These are phyloP conservation scores for Eriocheir sinensis DNA, from an alignment of 1,140 invertebrate species.

Conservation along the genomic window DNA sequence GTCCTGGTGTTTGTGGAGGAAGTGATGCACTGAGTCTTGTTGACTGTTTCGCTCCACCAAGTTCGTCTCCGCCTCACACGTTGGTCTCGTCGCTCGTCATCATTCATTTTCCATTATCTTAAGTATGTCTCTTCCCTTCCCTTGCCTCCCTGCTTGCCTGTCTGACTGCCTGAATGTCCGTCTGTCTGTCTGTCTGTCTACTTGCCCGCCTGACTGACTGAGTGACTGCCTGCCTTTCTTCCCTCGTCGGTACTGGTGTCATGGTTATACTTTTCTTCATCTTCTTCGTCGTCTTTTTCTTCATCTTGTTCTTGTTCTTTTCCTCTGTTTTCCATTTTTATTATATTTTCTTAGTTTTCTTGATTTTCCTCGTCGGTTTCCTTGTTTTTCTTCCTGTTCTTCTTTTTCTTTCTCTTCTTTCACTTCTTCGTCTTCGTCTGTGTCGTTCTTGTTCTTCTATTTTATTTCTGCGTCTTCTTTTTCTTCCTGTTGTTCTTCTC, in stretches of 20 bases:
- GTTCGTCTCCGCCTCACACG: background rate
- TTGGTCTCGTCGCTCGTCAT: background rate
- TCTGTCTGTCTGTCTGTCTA: no score
- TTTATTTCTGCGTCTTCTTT: no score
- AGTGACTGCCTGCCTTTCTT: no score
- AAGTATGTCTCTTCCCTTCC: background rate
- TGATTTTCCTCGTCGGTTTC: background rate
- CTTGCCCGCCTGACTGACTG: no score
- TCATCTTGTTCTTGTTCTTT: background rate
- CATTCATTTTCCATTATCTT: conserved; percentile 26
- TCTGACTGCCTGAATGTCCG: no score
- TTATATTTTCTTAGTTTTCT: background rate
- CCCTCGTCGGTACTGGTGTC: background rate
- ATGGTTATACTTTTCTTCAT: background rate
- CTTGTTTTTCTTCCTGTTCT: background rate
- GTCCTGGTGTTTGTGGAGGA: background rate
- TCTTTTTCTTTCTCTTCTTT: background rate
- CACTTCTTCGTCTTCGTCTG: no score
- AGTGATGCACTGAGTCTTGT: background rate
- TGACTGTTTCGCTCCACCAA: background rate
- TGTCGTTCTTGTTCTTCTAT: no score
- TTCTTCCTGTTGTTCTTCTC: background rate
- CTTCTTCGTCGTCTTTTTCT: background rate
- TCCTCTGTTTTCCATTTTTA: background rate
- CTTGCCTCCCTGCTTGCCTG: background rate